Percentiles rank a stretch among this genome's conserved stretches.
Evolutionary conservation across 1,140 invertebrate genomes (phyloP).

Genomic region (Ceratosolen fusciceps): DNA sequence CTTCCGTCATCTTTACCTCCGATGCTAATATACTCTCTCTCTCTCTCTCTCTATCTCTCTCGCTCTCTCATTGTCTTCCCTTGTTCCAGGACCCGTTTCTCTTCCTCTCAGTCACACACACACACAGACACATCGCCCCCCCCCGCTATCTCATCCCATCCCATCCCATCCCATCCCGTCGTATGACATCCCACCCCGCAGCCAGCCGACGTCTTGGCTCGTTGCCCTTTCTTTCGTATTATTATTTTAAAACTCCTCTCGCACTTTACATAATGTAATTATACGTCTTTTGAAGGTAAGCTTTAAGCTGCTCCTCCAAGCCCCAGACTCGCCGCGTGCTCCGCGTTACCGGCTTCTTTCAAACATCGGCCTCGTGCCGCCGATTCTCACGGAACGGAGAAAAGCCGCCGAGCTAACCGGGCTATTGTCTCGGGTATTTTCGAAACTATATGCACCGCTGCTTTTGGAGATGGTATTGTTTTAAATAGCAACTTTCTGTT

Average conservation of each 20-base stretch:
- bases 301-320: slow-evolving; percentile 4
- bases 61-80: background rate
- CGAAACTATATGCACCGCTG: background rate
- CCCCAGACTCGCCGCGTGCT: background rate
- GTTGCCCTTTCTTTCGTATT: slow-evolving; percentile 11
- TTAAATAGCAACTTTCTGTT: background rate
- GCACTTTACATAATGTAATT: slow-evolving; percentile 28
- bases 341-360: background rate
- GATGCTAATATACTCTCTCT: background rate
- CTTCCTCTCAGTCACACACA: background rate
- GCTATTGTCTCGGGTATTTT: slow-evolving; percentile 4
- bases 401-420: background rate
- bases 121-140: background rate
- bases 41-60: background rate
- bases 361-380: background rate
- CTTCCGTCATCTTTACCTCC: background rate
- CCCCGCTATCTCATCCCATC: background rate
- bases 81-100: background rate
- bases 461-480: slow-evolving; percentile 4
- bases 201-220: background rate
- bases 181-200: background rate
- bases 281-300: slow-evolving; percentile 15
- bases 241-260: background rate
- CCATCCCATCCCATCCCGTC: background rate
- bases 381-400: slow-evolving; percentile 32